Base-by-base conservation (phyloP, 1,140 invertebrate species). In the Mamestra configurata region DNA sequence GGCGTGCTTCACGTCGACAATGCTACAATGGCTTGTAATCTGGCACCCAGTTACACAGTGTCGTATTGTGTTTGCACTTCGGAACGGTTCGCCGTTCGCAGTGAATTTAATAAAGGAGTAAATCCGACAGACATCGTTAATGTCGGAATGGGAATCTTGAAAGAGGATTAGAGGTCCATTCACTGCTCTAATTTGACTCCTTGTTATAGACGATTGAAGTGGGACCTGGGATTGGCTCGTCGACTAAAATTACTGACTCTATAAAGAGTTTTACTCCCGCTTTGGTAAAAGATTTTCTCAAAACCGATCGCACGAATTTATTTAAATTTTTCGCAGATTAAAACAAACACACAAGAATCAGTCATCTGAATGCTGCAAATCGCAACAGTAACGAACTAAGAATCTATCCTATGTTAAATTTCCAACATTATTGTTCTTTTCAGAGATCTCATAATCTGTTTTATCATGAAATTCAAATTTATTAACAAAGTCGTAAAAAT, bases 41-140 rank as follows among this genome's bases (percentile, higher is more conserved):
- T 61, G 72, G 55, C 72, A 61, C 55, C 35, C 35, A 10, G 72
- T 49, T 11, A 61, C 55, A 76, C 72, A 61, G 72, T 76, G 53
- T 46, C 72, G 55, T 61, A 59, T 76, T 61, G 72, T 76, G 72
- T 61, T 76, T 76, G 72, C 72, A 76, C 72, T 27, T 61, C 72
- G 72, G 40, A 37, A 76, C 72, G 20, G 35, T 49, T 46, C 55
- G 22, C 27, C 43, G 53, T 73, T 73, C 71, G 35, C 66, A 72
- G 22, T 79, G 66, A 79, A 79, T 79, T 79, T 79, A 79, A 71
- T 79, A 79, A 80, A 53, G 57, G 43, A 77, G 71, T 66, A 66
- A 80, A 75, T 73, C 70, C 71, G 13, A 46, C 49, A 57, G 70
- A 53, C 76, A 37, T 80, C 71, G 61, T 80, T 75, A 80, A 80